Evolutionary conservation across 2,113 vertebrate species (phyloP).

Genomic region (Sciurus niger): DNA sequence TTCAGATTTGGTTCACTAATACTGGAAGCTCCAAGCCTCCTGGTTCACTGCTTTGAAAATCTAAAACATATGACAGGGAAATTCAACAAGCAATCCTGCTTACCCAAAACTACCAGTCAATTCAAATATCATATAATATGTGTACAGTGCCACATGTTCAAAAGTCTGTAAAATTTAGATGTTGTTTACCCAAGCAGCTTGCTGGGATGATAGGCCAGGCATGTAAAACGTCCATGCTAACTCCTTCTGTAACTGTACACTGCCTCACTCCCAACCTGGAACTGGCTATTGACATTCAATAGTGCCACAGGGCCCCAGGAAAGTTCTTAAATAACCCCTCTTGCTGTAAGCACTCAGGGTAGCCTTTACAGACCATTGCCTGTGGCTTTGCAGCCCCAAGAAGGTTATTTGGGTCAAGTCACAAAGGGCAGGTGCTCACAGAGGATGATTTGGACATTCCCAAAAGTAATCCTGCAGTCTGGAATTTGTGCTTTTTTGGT

Average conservation of each 20-base stretch:
- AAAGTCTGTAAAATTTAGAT: slow-evolving; percentile 72
- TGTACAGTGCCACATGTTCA: slow-evolving; percentile 27
- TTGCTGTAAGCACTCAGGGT: slow-evolving; percentile 49
- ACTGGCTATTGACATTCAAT: slow-evolving; percentile 73
- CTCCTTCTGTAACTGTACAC: slow-evolving; percentile 77
- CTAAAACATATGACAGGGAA: slow-evolving; percentile 83
- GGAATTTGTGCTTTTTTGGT: neutral
- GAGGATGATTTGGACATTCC: neutral
- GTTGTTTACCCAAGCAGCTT: slow-evolving; percentile 70
- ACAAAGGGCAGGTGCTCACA: slow-evolving; percentile 10
- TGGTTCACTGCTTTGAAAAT: slow-evolving; percentile 83
- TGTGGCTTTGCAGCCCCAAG: neutral
- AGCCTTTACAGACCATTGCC: slow-evolving; percentile 1
- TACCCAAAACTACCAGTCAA: slow-evolving; percentile 78
- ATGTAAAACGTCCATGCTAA: slow-evolving; percentile 71
- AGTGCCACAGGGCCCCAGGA: slow-evolving; percentile 55
- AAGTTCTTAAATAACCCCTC: slow-evolving; percentile 74
- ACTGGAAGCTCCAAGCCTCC: slow-evolving; percentile 65
- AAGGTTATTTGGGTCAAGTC: slow-evolving; percentile 63
- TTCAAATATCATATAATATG: slow-evolving; percentile 40
- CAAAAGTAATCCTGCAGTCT: neutral
- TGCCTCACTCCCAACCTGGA: slow-evolving; percentile 60
- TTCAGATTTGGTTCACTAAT: slow-evolving; percentile 76
- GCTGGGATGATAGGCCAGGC: slow-evolving; percentile 50
- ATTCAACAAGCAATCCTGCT: slow-evolving; percentile 68